Base-by-base conservation (phyloP, 2,797 vertebrate genomes). In the Alca torda region DNA sequence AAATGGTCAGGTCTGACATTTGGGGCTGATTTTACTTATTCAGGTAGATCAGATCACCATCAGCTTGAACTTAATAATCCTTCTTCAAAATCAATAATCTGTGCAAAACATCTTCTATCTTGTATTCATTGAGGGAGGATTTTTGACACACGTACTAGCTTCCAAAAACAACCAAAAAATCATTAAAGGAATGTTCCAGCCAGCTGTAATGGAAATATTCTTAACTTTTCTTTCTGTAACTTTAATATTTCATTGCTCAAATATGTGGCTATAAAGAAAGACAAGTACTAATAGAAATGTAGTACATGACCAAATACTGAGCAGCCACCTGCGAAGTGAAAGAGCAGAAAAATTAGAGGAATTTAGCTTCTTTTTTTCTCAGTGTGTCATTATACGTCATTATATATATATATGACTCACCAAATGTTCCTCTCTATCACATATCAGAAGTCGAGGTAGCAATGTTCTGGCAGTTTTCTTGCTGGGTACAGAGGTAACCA, bases 391-490 rank as follows among this genome's bases (percentile, higher is more conserved):
- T 95, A 85, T 45, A 65, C 31, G 16, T 65, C 63, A 65, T 46
- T 65, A 41, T 41, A 41, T 15, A 41, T 33, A 54, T 46, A 25
- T 6, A 54, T 95, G 95, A 96, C 63, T 95, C 95, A 96, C 67
- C 78, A 92, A 96, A 91, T 87, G 43, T 82, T 90, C 59, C 67
- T 84, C 59, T 87, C 72, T 72, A 76, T 92, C 87, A 82, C 17
- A 3, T 21, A 89, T 57, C 87, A 70, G 56, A 92, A 83, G 41
- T 33, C 21, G 9, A 82, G 51, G 15, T 45, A 57, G 64, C 68
- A 63, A 17, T 60, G 76, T 92, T 95, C 95, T 70, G 61, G 74
- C 41, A 86, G 80, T 64, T 92, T 78, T 48, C 69, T 90, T 33
- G 63, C 72, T 87, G 68, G 56, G 69, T 81, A 61, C 69, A 65